A percentile compares a stretch with the other conserved stretches of the same genome.
These are phyloP conservation scores for Echiichthys vipera DNA, from an alignment of 2,797 vertebrate genomes.

Conservation along the genomic window DNA sequence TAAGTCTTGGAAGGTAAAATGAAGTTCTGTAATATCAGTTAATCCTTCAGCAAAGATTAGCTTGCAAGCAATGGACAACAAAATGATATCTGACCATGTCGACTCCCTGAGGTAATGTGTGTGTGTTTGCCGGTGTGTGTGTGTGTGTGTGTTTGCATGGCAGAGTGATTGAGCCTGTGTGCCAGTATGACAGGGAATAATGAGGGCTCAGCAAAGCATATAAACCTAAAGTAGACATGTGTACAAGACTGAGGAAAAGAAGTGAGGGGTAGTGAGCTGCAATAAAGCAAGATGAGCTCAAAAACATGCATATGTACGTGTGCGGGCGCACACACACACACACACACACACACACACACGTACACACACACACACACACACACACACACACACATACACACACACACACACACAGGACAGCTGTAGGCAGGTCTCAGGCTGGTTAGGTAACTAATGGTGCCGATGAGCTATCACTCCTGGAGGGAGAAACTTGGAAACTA, in stretches of 20 bases:
- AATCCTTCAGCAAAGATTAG: slow-evolving; percentile 78
- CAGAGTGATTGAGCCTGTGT: background rate
- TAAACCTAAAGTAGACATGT: slow-evolving; percentile 23
- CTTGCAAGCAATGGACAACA: slow-evolving; percentile 47
- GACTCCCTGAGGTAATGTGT: slow-evolving; percentile 62
- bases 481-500: slow-evolving; percentile 76
- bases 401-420: slow-evolving; percentile 28
- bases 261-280: slow-evolving; percentile 56
- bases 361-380: background rate
- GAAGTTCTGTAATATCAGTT: slow-evolving; percentile 76
- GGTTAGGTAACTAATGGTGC: slow-evolving; percentile 83
- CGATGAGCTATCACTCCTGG: slow-evolving; percentile 71
- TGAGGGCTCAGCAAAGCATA: slow-evolving; percentile 22
- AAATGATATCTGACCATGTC: slow-evolving; percentile 67
- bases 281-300: slow-evolving; percentile 67
- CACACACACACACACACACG: slow-evolving; percentile 2
- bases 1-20: slow-evolving; percentile 64
- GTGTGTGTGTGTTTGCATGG: slow-evolving; percentile 21
- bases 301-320: slow-evolving; percentile 8
- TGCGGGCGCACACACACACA: background rate
- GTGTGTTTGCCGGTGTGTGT: slow-evolving; percentile 32
- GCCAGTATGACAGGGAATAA: slow-evolving; percentile 18
- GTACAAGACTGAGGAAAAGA: slow-evolving; percentile 44
- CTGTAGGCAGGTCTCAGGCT: slow-evolving; percentile 73
- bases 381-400: slow-evolving; percentile 23